Percentiles rank a stretch among this genome's conserved stretches.
These are phyloP conservation scores for Cryptops parisi DNA, from an alignment of 2,888 invertebrate genomes.

Conservation along the genomic window DNA sequence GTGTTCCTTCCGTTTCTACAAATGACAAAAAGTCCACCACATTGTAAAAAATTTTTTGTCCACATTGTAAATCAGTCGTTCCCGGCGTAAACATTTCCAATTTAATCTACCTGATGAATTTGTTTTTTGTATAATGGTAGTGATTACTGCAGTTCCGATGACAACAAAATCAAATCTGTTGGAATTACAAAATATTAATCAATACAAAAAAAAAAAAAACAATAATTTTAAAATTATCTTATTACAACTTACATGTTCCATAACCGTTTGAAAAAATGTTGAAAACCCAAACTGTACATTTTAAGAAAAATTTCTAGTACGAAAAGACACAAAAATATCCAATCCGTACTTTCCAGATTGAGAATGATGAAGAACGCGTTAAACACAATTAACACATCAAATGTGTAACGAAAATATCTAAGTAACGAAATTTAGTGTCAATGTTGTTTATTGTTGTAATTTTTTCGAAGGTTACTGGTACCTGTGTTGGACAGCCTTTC, in stretches of 20 bases:
- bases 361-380: conserved; percentile 34
- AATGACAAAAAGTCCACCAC: no score
- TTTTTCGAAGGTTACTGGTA: conserved; percentile 19
- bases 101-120: neutral
- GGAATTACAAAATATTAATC: conserved; percentile 18
- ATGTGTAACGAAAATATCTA: conserved; percentile 33
- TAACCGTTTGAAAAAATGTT: conserved; percentile 29
- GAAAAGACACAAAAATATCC: conserved; percentile 34
- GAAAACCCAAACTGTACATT: conserved; percentile 32
- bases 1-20: conserved; percentile 1
- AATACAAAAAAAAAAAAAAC: conserved; percentile 8
- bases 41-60: neutral
- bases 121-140: conserved; percentile 23
- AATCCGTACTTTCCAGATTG: conserved; percentile 31
- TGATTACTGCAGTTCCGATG: conserved; percentile 30
- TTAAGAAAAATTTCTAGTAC: conserved; percentile 34
- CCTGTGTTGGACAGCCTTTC: conserved; percentile 28
- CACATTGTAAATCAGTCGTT: neutral
- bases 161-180: conserved; percentile 36
- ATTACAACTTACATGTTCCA: conserved; percentile 34
- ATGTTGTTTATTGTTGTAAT: conserved; percentile 15
- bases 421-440: no score
- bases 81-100: neutral
- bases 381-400: conserved; percentile 33
- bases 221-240: neutral